Evolutionary conservation across 2,888 invertebrate genomes (phyloP).

Genomic region (Drosophila tripunctata): DNA sequence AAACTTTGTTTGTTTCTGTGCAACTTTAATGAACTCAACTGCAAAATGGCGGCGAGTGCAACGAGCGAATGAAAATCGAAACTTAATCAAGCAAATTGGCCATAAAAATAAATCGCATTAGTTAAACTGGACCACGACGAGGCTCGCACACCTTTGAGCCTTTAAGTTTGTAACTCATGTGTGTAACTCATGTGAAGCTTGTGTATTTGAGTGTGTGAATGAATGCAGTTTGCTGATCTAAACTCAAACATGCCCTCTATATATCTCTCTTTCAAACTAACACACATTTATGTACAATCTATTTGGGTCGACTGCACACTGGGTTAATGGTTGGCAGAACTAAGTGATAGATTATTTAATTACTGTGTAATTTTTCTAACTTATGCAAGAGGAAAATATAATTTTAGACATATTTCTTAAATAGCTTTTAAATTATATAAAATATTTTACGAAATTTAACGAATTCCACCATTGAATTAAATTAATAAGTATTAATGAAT

Average conservation of each 20-base stretch:
- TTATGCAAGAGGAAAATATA: too few relatives aligned
- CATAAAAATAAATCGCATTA: slow-evolving; percentile 80
- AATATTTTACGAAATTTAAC: too few relatives aligned
- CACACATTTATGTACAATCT: neutral
- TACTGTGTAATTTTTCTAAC: neutral
- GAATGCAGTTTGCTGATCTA: slow-evolving; percentile 25
- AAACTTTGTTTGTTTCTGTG: slow-evolving; percentile 42
- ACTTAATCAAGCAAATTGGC: slow-evolving; percentile 80
- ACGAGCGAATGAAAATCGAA: slow-evolving; percentile 70
- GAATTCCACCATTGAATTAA: too few relatives aligned
- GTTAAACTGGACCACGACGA: slow-evolving; percentile 22
- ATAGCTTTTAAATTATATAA: too few relatives aligned
- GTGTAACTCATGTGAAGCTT: slow-evolving; percentile 18
- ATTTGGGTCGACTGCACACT: slow-evolving; percentile 37
- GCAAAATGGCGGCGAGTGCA: slow-evolving; percentile 47
- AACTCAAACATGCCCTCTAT: slow-evolving; percentile 1
- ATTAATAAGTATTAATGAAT: neutral
- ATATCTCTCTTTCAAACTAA: neutral
- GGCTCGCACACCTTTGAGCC: slow-evolving; percentile 60
- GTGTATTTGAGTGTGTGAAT: slow-evolving; percentile 7
- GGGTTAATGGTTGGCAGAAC: neutral
- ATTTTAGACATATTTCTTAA: too few relatives aligned
- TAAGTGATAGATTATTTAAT: neutral
- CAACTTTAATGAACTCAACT: slow-evolving; percentile 62
- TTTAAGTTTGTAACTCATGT: slow-evolving; percentile 66